Evolutionary conservation across 2,797 vertebrate species (phyloP).

Genomic region (Selene dorsalis): DNA sequence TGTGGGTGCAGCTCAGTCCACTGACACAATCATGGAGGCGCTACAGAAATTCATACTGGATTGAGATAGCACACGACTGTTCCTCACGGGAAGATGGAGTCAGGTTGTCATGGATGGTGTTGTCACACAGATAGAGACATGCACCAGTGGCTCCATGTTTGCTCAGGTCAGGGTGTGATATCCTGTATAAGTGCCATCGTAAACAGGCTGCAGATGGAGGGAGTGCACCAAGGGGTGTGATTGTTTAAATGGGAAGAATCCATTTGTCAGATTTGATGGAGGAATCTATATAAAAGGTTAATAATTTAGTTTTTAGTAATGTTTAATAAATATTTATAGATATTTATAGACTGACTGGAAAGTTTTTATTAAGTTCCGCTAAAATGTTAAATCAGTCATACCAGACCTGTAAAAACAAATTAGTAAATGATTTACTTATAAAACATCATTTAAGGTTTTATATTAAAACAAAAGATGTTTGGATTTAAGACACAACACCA

Average conservation of each 20-base stretch:
- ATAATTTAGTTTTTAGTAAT: neutral
- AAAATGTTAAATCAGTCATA: neutral
- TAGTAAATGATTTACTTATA: too few species aligned
- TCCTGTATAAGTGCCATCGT: slow-evolving; percentile 25
- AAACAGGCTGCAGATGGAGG: slow-evolving; percentile 15
- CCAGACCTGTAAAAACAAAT: too few species aligned
- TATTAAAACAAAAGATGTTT: neutral
- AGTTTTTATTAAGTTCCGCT: neutral
- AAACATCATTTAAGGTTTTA: too few species aligned
- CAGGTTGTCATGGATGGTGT: slow-evolving; percentile 64
- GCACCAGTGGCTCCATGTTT: slow-evolving; percentile 57
- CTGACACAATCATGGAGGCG: slow-evolving; percentile 77
- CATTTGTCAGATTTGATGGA: neutral
- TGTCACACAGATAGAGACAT: slow-evolving; percentile 65
- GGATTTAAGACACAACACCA: neutral
- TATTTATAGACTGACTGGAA: neutral
- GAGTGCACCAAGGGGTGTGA: neutral
- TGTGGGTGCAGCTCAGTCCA: slow-evolving; percentile 76
- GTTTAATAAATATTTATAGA: neutral
- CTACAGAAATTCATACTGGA: slow-evolving; percentile 57
- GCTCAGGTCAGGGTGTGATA: slow-evolving; percentile 45
- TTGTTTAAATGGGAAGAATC: neutral
- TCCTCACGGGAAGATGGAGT: slow-evolving; percentile 76
- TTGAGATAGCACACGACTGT: slow-evolving; percentile 71
- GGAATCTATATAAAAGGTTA: neutral